These are phyloP conservation scores for Lichenostomus cassidix DNA, from an alignment of 2,113 vertebrate genomes.

Conservation along the genomic window DNA sequence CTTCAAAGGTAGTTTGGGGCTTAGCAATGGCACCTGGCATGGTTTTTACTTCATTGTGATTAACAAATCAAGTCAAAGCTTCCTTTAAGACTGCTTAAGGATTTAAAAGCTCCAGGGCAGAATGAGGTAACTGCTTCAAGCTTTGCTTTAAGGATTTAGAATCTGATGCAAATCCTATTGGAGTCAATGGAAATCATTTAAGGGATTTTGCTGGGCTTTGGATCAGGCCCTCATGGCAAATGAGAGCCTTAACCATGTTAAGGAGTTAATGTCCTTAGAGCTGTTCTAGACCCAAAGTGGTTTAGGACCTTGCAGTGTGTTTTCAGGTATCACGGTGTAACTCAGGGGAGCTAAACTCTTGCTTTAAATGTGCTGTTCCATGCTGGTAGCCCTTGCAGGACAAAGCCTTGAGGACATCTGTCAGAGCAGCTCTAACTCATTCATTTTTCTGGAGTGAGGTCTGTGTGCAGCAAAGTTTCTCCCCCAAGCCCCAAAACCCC, in stretches of 20 bases:
- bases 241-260: neutral
- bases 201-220: neutral
- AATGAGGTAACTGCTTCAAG: neutral
- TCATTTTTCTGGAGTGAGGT: neutral
- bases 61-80: neutral
- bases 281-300: neutral
- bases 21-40: neutral
- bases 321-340: neutral
- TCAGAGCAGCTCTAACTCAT: neutral
- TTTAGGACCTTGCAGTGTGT: neutral
- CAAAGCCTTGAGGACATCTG: neutral
- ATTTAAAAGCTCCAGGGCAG: slow-evolving; percentile 12
- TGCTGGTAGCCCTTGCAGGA: neutral
- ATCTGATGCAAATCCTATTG: neutral
- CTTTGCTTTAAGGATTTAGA: slow-evolving; percentile 31
- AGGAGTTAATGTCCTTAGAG: slow-evolving; percentile 6
- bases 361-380: neutral
- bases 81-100: slow-evolving; percentile 30
- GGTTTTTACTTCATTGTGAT: neutral
- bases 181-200: slow-evolving; percentile 11
- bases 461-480: neutral
- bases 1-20: neutral
- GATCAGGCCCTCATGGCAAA: neutral
- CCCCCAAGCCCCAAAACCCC: fast-evolving
- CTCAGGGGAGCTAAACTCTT: neutral